Percentiles rank a stretch among this genome's conserved stretches.
Evolutionary conservation across 2,888 invertebrate species (phyloP).

Genomic region (Gnatocerus cornutus): DNA sequence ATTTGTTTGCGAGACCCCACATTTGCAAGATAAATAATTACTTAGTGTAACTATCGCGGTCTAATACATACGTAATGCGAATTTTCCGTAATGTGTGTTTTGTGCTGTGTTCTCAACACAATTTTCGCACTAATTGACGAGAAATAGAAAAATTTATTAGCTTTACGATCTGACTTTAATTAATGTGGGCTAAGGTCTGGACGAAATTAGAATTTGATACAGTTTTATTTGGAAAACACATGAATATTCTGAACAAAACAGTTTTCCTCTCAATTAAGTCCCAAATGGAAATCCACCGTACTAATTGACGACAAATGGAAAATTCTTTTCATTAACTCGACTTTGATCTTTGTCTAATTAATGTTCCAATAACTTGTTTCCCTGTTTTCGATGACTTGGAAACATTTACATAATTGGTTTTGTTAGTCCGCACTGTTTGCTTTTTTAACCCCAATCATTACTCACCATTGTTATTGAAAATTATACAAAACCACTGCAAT

Average conservation of each 20-base stretch:
- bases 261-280: slow-evolving; percentile 5
- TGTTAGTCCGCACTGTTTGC: slow-evolving; percentile 30
- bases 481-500: slow-evolving; percentile 18
- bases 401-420: slow-evolving; percentile 34
- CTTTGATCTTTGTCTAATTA: slow-evolving; percentile 14
- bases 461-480: slow-evolving; percentile 16
- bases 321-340: slow-evolving; percentile 14
- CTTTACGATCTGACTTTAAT: no score
- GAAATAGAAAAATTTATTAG: slow-evolving; percentile 20
- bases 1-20: slow-evolving; percentile 23
- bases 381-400: slow-evolving; percentile 8
- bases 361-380: slow-evolving; percentile 13
- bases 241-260: neutral
- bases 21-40: slow-evolving; percentile 32
- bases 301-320: slow-evolving; percentile 17
- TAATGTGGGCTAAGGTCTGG: no score
- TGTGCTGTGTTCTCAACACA: slow-evolving; percentile 5
- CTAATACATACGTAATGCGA: slow-evolving; percentile 31
- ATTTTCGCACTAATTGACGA: slow-evolving; percentile 1
- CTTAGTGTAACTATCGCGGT: slow-evolving; percentile 21
- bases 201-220: no score
- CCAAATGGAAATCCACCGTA: neutral
- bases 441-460: slow-evolving; percentile 18
- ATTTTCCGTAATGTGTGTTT: slow-evolving; percentile 5
- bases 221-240: no score